Conservation (phyloP, 2,888 invertebrate species). For the Tetanocera ferruginea region DNA sequence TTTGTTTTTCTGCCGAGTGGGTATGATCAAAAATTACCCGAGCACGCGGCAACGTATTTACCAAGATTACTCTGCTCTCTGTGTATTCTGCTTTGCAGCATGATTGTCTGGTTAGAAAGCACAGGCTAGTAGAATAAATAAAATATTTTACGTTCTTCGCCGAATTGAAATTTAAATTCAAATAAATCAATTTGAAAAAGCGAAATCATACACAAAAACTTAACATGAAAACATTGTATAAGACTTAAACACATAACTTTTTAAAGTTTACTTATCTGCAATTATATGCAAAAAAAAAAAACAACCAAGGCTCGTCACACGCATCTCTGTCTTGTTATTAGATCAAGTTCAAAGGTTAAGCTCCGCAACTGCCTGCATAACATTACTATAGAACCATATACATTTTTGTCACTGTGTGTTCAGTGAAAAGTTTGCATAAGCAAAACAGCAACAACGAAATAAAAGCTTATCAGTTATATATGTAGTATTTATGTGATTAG, state of each 20-base stretch:
- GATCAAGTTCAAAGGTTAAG: background rate
- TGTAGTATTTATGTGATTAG: background rate
- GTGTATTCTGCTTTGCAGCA: constrained; percentile 25
- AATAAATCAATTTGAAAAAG: background rate
- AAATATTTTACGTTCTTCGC: too few relatives aligned
- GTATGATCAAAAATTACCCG: constrained; percentile 39
- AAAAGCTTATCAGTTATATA: background rate
- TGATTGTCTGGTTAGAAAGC: constrained; percentile 37
- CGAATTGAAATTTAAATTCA: background rate
- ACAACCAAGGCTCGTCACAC: too few relatives aligned
- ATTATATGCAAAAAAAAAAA: too few relatives aligned
- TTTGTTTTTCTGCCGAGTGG: constrained; percentile 21
- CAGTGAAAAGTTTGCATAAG: background rate
- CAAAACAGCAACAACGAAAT: background rate
- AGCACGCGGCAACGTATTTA: constrained; percentile 34
- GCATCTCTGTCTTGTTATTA: background rate
- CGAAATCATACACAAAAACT: background rate
- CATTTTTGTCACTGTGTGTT: background rate
- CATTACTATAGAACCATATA: background rate
- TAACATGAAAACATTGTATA: background rate
- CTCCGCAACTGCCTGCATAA: too few relatives aligned
- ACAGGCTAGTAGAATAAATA: background rate
- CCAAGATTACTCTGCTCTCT: background rate
- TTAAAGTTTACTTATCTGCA: too few relatives aligned
- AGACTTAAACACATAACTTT: too few relatives aligned